phyloP scores from a whole-genome alignment of 2,888 invertebrate species.

The Trachelus stipa region DNA sequence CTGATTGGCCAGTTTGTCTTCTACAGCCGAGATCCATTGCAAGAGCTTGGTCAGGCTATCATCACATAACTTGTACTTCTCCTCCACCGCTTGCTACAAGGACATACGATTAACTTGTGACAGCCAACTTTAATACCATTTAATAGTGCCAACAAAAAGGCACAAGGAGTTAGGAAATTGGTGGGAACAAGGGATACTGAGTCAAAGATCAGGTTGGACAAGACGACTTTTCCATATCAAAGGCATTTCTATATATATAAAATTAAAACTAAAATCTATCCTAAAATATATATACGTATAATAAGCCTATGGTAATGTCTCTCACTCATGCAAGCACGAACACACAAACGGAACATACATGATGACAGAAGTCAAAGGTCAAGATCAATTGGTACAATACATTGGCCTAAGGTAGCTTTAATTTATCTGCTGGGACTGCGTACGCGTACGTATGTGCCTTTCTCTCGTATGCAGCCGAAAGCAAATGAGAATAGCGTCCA shows the following conservation, averaged over 20 bases:
- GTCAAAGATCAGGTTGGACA: not conserved
- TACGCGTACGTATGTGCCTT: constrained; percentile 43
- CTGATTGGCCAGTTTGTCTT: constrained; percentile 85
- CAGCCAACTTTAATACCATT: not conserved
- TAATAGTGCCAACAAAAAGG: not conserved
- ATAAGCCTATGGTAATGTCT: constrained; percentile 53
- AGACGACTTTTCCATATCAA: not conserved
- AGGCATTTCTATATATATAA: constrained; percentile 1
- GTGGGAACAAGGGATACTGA: not conserved
- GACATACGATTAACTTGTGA: constrained; percentile 59
- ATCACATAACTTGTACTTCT: constrained; percentile 92
- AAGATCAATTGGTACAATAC: constrained; percentile 5
- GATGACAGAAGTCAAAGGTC: constrained; percentile 3
- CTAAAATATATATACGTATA: constrained; percentile 18
- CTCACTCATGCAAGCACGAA: constrained; percentile 66
- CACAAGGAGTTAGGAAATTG: not conserved
- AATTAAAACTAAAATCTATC: not conserved
- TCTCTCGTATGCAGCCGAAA: constrained; percentile 50
- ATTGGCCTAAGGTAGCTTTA: constrained; percentile 43
- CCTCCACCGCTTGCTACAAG: constrained; percentile 93
- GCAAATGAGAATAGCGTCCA: constrained; percentile 40
- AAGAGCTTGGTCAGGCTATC: constrained; percentile 86
- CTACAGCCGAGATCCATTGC: constrained; percentile 88
- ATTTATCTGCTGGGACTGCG: constrained; percentile 61
- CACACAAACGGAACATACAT: constrained; percentile 55